A percentile compares a stretch with the other conserved stretches of the same genome.
Conservation (phyloP, 1,140 invertebrate genomes). For the Eufriesea mexicana region DNA sequence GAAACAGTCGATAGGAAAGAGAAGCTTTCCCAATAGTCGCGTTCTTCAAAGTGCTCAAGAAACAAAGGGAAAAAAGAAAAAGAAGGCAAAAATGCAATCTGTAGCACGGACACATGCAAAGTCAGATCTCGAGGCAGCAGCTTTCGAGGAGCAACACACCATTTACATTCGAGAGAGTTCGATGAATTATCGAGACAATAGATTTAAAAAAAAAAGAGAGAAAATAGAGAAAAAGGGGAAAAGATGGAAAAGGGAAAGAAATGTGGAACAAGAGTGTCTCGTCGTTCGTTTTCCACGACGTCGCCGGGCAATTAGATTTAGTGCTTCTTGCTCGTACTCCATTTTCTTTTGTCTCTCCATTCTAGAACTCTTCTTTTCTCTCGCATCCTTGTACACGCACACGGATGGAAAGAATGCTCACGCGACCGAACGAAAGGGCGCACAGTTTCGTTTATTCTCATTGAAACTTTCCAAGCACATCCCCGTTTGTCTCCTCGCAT, state of each 20-base stretch:
- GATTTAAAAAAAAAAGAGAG: background rate
- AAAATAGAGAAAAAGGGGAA: too few relatives aligned
- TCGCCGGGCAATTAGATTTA: conserved; percentile 57
- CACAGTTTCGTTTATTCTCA: conserved; percentile 55
- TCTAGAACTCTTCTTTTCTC: conserved; percentile 41
- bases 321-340: conserved; percentile 52
- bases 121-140: background rate
- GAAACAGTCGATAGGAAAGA: background rate
- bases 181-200: conserved; percentile 38
- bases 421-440: conserved; percentile 51
- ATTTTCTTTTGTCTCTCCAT: conserved; percentile 48
- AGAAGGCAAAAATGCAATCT: background rate
- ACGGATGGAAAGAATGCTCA: conserved; percentile 47
- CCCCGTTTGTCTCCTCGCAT: conserved; percentile 44
- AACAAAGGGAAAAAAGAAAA: too few relatives aligned
- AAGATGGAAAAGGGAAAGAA: background rate
- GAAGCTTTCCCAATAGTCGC: background rate
- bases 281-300: conserved; percentile 38
- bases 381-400: conserved; percentile 45
- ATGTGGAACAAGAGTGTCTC: conserved; percentile 32
- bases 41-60: background rate
- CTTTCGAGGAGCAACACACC: background rate
- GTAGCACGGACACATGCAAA: background rate
- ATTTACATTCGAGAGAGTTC: background rate
- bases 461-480: conserved; percentile 55